phyloP scores from a whole-genome alignment of 1,140 invertebrate genomes.

The Pemphigus obesinymphae region DNA sequence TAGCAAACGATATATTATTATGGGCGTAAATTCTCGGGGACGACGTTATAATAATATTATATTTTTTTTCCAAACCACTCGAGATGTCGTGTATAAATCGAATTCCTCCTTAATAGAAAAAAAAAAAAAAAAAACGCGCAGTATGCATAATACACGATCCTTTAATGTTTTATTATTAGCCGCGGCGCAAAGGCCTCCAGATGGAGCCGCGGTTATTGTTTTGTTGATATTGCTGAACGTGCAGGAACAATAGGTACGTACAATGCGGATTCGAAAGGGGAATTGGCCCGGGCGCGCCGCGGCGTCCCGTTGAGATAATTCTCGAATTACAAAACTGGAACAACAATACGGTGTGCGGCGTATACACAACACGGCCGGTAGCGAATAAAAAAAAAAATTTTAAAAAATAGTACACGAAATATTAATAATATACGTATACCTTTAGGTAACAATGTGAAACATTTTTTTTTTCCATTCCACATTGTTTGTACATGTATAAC shows the following conservation, averaged over 20 bases:
- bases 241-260: slow-evolving; percentile 1
- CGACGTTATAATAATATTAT: no score
- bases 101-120: no score
- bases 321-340: slow-evolving; percentile 38
- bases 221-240: not conserved
- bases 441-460: slow-evolving; percentile 30
- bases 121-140: no score
- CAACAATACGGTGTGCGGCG: slow-evolving; percentile 3
- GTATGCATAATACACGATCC: not conserved
- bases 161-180: slow-evolving; percentile 18
- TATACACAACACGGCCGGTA: no score
- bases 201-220: slow-evolving; percentile 31
- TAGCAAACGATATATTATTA: not conserved
- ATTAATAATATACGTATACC: slow-evolving; percentile 35
- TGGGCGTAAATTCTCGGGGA: not conserved
- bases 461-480: slow-evolving; percentile 7
- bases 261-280: slow-evolving; percentile 31
- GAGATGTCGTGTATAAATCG: not conserved
- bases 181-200: slow-evolving; percentile 1
- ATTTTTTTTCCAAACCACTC: no score
- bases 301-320: slow-evolving; percentile 33
- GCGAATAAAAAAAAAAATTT: slow-evolving; percentile 22
- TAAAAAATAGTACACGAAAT: no score
- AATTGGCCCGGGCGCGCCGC: slow-evolving; percentile 18
- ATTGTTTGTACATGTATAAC: slow-evolving; percentile 31